Base-by-base conservation (phyloP, 2,888 invertebrate genomes). In the Falcaria lacertinaria region DNA sequence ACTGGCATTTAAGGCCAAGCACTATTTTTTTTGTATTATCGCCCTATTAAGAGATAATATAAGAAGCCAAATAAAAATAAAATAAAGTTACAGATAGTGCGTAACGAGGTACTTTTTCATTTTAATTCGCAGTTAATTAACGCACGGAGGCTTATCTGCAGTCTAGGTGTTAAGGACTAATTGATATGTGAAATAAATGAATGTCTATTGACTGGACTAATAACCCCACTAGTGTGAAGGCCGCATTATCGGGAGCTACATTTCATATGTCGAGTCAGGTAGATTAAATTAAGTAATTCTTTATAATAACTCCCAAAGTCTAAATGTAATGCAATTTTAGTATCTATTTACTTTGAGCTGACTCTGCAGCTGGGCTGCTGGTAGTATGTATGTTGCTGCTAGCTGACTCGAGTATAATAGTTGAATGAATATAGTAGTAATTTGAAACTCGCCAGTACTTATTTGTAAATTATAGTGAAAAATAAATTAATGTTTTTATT, bases 101-200 rank as follows among this genome's bases (percentile, higher is more conserved):
- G 57, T 74, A 73, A 72, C 69, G 69, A 71, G 63, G 50, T 56
- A 59, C 74, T 80, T 75, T 74, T 80, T 81, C 75, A 80, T 76
- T 81, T 79, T 80, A 80, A 80, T 83, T 74, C 68, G 64, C 74
- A 67, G 70, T 77, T 74, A 78, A 79, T 85, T 85, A 79, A 77
- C 74, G 65, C 71, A 69, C 60, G 62, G 57, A 52, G 50, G 52
- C 58, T 74, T 82, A 84, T 84, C 82, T 66, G 48, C 52, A 57
- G 66, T 71, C 70, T 76, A 79, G 80, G 83, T 80, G 86, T 82
- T 79, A 71, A 78, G 69, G 67, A 74, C 82, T 83, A 82, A 87
- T 82, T 85, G 82, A 82, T 84, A 79, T 79, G 79, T 69, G 70
- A 71, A 69, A 68, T 71, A 60, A 81, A 84, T 82, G 74, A 60